Percentiles rank a stretch among this genome's conserved stretches.
Evolutionary conservation across 1,140 invertebrate genomes (phyloP).

Genomic region (Saxidomus purpurata): DNA sequence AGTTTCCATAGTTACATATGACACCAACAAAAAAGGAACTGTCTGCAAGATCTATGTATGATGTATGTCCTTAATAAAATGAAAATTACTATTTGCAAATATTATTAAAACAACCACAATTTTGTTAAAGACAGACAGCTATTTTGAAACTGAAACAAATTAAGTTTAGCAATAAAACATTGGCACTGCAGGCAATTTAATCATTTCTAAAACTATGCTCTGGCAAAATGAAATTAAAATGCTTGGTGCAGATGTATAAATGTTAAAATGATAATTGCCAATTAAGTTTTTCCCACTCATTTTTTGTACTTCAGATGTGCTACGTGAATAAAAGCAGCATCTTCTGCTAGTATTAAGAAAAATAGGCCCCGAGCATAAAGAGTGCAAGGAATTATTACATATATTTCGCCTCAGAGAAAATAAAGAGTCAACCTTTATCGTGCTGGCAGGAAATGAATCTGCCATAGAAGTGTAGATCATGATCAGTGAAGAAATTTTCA

Average conservation of each 20-base stretch:
- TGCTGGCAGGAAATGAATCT: too few species aligned
- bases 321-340: background rate
- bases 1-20: background rate
- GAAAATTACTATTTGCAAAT: slow-evolving; percentile 4
- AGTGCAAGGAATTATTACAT: too few species aligned
- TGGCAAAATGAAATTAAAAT: background rate
- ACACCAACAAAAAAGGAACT: background rate
- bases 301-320: background rate
- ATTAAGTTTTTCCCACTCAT: background rate
- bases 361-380: background rate
- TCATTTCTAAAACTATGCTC: slow-evolving; percentile 2
- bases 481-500: too few species aligned
- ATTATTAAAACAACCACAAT: background rate
- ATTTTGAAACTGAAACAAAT: slow-evolving; percentile 9
- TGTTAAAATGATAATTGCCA: slow-evolving; percentile 16
- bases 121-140: background rate
- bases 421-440: too few species aligned
- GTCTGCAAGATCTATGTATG: background rate
- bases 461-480: too few species aligned
- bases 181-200: background rate
- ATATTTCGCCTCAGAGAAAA: too few species aligned
- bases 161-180: background rate
- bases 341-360: background rate
- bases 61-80: background rate
- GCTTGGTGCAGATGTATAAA: slow-evolving; percentile 11